A percentile compares a stretch with the other conserved stretches of the same genome.
phyloP scores from a whole-genome alignment of 2,888 invertebrate genomes.

The Pecten maximus region DNA sequence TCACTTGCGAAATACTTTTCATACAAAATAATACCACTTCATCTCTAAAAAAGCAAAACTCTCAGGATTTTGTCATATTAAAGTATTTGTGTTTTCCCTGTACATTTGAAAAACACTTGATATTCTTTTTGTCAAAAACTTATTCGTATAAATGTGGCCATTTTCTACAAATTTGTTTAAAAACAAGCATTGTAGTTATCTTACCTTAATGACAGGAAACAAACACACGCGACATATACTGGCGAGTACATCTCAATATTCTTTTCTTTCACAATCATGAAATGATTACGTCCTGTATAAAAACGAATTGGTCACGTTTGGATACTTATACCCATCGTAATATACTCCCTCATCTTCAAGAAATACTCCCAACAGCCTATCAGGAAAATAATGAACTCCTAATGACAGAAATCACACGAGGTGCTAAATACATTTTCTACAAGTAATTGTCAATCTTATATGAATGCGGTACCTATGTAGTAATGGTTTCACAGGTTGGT shows the following conservation, averaged over 20 bases:
- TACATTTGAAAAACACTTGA: too few relatives aligned
- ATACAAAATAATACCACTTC: too few relatives aligned
- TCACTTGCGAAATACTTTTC: too few relatives aligned
- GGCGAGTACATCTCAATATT: background rate
- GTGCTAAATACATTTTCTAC: background rate
- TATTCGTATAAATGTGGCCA: too few relatives aligned
- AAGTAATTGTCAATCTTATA: background rate
- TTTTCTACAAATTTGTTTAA: too few relatives aligned
- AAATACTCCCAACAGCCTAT: background rate
- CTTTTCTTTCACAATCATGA: background rate
- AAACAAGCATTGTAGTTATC: too few relatives aligned
- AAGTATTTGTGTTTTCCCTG: too few relatives aligned
- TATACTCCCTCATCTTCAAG: background rate
- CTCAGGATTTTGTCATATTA: too few relatives aligned
- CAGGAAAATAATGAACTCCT: background rate
- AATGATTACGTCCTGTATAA: background rate
- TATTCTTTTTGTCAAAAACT: too few relatives aligned
- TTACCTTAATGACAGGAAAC: background rate
- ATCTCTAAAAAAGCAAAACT: too few relatives aligned
- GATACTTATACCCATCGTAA: background rate
- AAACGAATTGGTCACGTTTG: background rate
- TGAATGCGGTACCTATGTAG: background rate
- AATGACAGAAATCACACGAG: background rate
- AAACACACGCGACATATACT: background rate
- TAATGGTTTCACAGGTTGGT: background rate